Conservation (phyloP, 2,888 invertebrate genomes). For the Brassicogethes aeneus region DNA sequence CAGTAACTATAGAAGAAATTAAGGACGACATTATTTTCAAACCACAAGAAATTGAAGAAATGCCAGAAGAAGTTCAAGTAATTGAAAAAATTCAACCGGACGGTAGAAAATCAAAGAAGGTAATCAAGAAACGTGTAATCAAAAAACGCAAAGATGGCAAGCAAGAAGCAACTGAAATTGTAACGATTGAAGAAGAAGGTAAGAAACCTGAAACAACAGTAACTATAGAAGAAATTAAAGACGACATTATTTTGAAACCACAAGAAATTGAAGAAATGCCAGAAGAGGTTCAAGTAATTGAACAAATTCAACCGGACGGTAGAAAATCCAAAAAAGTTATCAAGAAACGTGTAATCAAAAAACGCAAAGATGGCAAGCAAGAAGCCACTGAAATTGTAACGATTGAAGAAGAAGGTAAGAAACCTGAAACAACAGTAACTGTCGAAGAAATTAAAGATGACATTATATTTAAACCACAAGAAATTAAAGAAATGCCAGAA, state of each 20-base stretch:
- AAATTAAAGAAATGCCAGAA: slow-evolving; percentile 26
- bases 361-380: slow-evolving; percentile 17
- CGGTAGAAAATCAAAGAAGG: slow-evolving; percentile 23
- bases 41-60: slow-evolving; percentile 9
- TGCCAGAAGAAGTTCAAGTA: slow-evolving; percentile 25
- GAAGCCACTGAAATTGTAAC: slow-evolving; percentile 39
- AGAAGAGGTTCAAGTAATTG: slow-evolving; percentile 21
- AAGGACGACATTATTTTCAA: slow-evolving; percentile 15
- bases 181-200: slow-evolving; percentile 35
- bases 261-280: slow-evolving; percentile 25
- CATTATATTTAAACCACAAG: slow-evolving; percentile 21
- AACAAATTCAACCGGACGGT: slow-evolving; percentile 28
- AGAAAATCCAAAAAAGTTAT: slow-evolving; percentile 26
- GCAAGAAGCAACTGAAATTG: slow-evolving; percentile 28
- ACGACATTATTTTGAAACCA: slow-evolving; percentile 7
- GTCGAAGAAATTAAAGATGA: slow-evolving; percentile 20
- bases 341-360: slow-evolving; percentile 24
- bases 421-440: slow-evolving; percentile 38
- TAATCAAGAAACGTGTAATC: slow-evolving; percentile 22
- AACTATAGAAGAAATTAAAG: slow-evolving; percentile 22
- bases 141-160: slow-evolving; percentile 22
- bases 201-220: slow-evolving; percentile 29
- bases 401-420: slow-evolving; percentile 25
- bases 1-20: slow-evolving; percentile 17
- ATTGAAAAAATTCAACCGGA: slow-evolving; percentile 20